Base-by-base conservation (phyloP, 1,140 invertebrate genomes). In the Araneus ventricosus region DNA sequence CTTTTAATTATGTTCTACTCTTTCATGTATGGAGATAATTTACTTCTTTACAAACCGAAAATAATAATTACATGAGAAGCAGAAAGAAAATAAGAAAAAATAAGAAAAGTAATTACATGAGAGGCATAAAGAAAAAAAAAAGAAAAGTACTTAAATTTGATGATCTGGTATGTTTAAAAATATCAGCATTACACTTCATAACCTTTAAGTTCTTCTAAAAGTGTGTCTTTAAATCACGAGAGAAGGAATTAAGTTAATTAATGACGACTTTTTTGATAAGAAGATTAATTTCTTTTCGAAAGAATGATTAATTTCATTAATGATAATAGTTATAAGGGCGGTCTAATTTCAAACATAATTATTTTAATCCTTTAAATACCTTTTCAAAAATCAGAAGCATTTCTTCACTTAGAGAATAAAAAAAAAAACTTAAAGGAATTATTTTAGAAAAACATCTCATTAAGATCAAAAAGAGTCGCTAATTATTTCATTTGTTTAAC, bases 401-500 rank as follows among this genome's bases (percentile, higher is more conserved):
- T 1, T 75, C 34, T 20, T 75, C 30, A 34, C 20, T 75, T 34
- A 20, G 14, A 75, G 30, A 34, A 1, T 67, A 63, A 63, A 2
- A 14, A 30, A 34, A 30, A 75, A 52, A 52, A 1, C 2, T 52
- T 17, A 52, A 52, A 4, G 0, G 45, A 52, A 52, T 52, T 52
- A 52, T 52, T 52, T 52, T 14, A 52, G 22, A 63, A 63, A 63
- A 63, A 63, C 24, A n/a, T 63, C 59, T 63, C 59, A 63, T 63
- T 63, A 63, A 63, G 59, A 61, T 61, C 6, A 24, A 0, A n/a
- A 52, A 45, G 2, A 61, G 20, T 75, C 70, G 70, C 17, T 75
- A 34, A 75, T 75, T 75, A 75, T 75, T 37, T 75, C 34, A 75
- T 37, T 75, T 67, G 63, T 67, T 67, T 27, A 67, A 30, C 14